Evolutionary conservation across 2,113 vertebrate species (phyloP).

Genomic region (Phrynocephalus versicolor): DNA sequence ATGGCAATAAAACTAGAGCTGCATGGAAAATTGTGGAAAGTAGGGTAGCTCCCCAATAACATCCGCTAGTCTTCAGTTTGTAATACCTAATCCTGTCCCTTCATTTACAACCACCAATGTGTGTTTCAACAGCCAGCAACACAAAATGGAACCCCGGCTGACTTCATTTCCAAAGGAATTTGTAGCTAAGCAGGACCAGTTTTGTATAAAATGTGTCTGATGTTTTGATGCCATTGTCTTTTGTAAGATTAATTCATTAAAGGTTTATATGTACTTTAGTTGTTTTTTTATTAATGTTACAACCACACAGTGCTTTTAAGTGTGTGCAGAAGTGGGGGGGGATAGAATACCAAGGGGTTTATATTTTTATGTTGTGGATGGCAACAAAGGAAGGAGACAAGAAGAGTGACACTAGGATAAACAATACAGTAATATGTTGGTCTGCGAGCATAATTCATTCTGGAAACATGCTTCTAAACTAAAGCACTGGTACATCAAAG

Average conservation of each 20-base stretch:
- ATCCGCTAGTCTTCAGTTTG: constrained; percentile 73
- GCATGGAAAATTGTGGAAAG: constrained; percentile 75
- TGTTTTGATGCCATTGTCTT: constrained; percentile 91
- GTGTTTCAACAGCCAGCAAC: constrained; percentile 74
- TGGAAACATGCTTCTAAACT: no score
- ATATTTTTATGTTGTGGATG: background rate
- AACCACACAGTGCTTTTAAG: background rate
- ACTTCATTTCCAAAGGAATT: constrained; percentile 68
- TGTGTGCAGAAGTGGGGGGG: background rate
- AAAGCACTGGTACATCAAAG: no score
- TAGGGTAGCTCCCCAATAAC: constrained; percentile 71
- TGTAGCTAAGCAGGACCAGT: constrained; percentile 77
- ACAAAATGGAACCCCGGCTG: constrained; percentile 53
- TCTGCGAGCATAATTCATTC: no score
- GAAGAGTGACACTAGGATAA: background rate
- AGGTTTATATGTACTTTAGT: constrained; percentile 86
- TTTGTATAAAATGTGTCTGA: constrained; percentile 91
- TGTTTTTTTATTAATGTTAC: background rate
- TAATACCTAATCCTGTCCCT: constrained; percentile 77
- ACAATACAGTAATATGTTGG: background rate
- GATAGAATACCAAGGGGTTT: background rate
- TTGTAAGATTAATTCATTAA: constrained; percentile 92
- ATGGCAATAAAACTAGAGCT: constrained; percentile 81
- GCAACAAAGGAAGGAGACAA: background rate
- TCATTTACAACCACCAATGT: constrained; percentile 77